Percentiles rank a stretch among this genome's conserved stretches.
These are phyloP conservation scores for Stramonita haemastoma DNA, from an alignment of 2,888 invertebrate species.

Conservation along the genomic window DNA sequence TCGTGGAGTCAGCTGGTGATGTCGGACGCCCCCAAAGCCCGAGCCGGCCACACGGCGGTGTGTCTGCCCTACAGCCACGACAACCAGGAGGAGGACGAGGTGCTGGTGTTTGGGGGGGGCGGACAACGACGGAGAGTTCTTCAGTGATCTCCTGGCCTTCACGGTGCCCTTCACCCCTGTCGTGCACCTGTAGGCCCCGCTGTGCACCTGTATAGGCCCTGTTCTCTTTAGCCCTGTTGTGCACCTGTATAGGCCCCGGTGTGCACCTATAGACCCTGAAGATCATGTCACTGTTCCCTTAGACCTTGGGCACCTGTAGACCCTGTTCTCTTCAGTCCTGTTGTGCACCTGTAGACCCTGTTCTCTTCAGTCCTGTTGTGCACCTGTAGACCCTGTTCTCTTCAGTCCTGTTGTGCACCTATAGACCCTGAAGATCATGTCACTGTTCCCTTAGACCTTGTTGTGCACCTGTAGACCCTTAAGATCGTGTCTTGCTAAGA, in stretches of 20 bases:
- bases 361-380: conserved; percentile 63
- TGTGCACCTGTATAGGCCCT: too few species aligned
- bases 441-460: too few species aligned
- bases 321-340: conserved; percentile 61
- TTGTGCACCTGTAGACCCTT: too few species aligned
- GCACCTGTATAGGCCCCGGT: conserved; percentile 53
- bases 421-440: too few species aligned
- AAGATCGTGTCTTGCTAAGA: too few species aligned
- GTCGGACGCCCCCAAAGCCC: conserved; percentile 60
- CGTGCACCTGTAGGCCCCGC: conserved; percentile 50
- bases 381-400: too few species aligned
- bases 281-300: too few species aligned
- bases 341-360: conserved; percentile 49
- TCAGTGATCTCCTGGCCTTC: conserved; percentile 69
- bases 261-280: too few species aligned
- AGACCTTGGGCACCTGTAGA: too few species aligned
- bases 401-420: too few species aligned
- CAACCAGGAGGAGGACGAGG: conserved; percentile 71
- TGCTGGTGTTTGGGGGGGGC: conserved; percentile 75
- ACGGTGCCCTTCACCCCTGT: conserved; percentile 66
- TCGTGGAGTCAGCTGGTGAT: conserved; percentile 65
- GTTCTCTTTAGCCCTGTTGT: too few species aligned
- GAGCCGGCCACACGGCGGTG: conserved; percentile 72
- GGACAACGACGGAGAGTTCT: conserved; percentile 75
- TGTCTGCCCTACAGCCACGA: conserved; percentile 74